Percentiles rank a stretch among this genome's conserved stretches.
These are phyloP conservation scores for Priocnemis perturbator DNA, from an alignment of 2,888 invertebrate species.

Conservation along the genomic window DNA sequence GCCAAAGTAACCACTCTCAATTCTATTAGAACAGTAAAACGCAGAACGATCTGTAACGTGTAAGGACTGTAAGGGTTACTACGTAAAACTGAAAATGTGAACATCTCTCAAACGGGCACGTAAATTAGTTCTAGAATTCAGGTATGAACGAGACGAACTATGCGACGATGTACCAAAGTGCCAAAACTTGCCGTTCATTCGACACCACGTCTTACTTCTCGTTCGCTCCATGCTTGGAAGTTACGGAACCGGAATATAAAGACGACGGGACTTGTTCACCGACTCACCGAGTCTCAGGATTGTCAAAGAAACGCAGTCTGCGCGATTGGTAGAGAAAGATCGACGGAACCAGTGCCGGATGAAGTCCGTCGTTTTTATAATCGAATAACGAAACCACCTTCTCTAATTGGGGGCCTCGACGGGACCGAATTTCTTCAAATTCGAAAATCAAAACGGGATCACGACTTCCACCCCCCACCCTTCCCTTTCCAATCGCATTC, in stretches of 20 bases:
- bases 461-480: not conserved
- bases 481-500: not conserved
- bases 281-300: not conserved
- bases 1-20: too few species aligned
- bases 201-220: not conserved
- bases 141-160: too few species aligned
- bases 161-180: too few species aligned
- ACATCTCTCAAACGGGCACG: not conserved
- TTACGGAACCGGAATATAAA: constrained; percentile 2
- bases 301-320: not conserved
- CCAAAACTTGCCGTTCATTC: not conserved
- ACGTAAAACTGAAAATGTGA: not conserved
- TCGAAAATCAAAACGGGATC: constrained; percentile 30
- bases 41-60: too few species aligned
- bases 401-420: constrained; percentile 26
- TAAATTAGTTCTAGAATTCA: too few species aligned
- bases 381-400: constrained; percentile 10
- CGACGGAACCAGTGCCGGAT: not conserved
- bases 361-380: constrained; percentile 13
- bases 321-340: not conserved
- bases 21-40: too few species aligned
- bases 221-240: constrained; percentile 1
- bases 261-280: not conserved
- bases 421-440: constrained; percentile 34
- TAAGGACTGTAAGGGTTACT: too few species aligned